phyloP scores from a whole-genome alignment of 1,140 invertebrate species.

The Sitodiplosis mosellana region DNA sequence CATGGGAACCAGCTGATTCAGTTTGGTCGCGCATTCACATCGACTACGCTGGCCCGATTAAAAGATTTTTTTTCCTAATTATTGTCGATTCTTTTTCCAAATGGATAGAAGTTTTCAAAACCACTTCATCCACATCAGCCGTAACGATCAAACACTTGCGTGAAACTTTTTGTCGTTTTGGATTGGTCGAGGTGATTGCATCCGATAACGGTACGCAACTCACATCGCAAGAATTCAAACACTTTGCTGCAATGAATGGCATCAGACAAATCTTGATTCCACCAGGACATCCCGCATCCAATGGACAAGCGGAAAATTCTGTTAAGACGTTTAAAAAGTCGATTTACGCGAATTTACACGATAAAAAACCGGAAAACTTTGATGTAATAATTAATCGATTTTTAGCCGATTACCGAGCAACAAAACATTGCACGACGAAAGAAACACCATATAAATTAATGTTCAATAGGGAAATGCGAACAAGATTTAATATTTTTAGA shows the following conservation, averaged over 20 bases:
- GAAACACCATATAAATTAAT: constrained; percentile 3
- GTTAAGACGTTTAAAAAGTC: no score
- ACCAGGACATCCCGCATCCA: no score
- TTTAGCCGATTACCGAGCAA: constrained; percentile 4
- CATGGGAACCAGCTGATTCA: constrained; percentile 1
- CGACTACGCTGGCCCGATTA: constrained; percentile 2
- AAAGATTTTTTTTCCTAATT: constrained; percentile 3
- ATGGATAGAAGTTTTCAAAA: constrained; percentile 4
- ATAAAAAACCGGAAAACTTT: no score
- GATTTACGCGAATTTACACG: no score
- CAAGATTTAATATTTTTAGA: background rate
- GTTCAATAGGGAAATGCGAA: constrained; percentile 7
- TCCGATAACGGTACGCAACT: no score
- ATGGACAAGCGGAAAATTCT: no score
- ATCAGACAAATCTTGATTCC: no score
- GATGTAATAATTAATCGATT: constrained; percentile 1
- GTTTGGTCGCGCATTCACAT: constrained; percentile 4
- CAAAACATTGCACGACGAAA: constrained; percentile 2
- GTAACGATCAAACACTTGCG: no score
- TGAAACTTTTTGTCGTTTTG: no score
- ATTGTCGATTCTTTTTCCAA: constrained; percentile 2
- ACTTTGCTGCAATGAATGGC: no score
- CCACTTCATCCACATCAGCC: background rate
- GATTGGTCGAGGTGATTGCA: no score
- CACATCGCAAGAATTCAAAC: no score